Base-by-base conservation (phyloP, 1,140 invertebrate species). In the Meloidogyne hapla region DNA sequence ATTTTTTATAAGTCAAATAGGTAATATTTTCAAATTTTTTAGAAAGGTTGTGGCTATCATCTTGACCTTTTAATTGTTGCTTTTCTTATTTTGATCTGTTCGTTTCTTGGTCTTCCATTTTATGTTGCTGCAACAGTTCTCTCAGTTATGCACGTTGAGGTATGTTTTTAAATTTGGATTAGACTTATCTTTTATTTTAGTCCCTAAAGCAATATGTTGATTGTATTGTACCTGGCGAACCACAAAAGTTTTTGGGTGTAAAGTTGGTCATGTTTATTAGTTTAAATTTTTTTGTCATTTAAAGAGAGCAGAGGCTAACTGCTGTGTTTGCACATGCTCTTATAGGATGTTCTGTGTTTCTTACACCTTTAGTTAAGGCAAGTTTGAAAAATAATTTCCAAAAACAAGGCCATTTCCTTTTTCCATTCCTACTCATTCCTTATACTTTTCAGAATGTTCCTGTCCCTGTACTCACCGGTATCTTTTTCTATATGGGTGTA, bases 121-220 rank as follows among this genome's bases (percentile, higher is more conserved):
- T 88, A 89, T 77, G 88, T 89, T n/a, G 89, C 88, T 28, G 88
- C 88, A n/a, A 89, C 89, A 13, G 83, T 89, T n/a, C 71, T 88
- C 6, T 81, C 81, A 33, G 79, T 89, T 5, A 89, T 80, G 77
- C 82, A 73, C 79, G 85, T 75, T 84, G 89, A 5, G 84, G 87
- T 74, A 81, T 86, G 26, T 78, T 74, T 42, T 28, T 13, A 70
- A 67, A 26, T 40, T 8, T 18, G 84, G 13, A 26, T 38, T 15
- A 48, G 12, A 77, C 8, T 56, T 8, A 0, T 21, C 18, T 0
- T 1, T 56, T 82, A n/a, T 88, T 89, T 69, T 72, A 88, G 26
- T 88, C 88, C 26, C 83, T 89, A 23, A 82, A 88, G 83, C 40
- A 73, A 38, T 45, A 80, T 71, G 71, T 64, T 28, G 79, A 83